phyloP scores from a whole-genome alignment of 2,113 vertebrate genomes.

The Bufo bufo region DNA sequence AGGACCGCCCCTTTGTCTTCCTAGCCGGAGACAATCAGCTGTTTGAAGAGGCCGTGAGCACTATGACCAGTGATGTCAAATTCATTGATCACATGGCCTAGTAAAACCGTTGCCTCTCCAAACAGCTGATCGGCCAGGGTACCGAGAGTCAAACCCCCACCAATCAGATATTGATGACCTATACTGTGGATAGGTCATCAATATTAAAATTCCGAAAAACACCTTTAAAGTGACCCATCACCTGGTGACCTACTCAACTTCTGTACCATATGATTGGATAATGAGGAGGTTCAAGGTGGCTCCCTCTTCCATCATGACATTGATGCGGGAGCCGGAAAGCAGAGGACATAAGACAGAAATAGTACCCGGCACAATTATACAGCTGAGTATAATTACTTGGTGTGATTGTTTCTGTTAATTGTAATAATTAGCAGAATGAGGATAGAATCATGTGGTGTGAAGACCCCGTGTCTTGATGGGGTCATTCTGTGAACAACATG shows the following conservation, averaged over 20 bases:
- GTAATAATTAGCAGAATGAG: conserved; percentile 30
- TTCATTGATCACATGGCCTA: no score
- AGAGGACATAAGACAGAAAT: neutral
- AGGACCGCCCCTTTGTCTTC: no score
- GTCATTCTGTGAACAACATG: conserved; percentile 1
- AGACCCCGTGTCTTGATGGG: neutral
- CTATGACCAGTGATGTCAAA: no score
- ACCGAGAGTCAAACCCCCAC: no score
- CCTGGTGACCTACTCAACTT: neutral
- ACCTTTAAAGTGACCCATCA: neutral
- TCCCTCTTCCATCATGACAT: neutral
- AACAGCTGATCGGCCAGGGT: no score
- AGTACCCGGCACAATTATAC: conserved; percentile 15
- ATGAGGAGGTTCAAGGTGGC: neutral
- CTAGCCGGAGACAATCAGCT: no score
- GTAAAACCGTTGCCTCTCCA: no score
- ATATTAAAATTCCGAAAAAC: no score
- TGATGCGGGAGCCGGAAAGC: neutral
- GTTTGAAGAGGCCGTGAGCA: no score
- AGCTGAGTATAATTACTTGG: neutral
- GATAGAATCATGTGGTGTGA: neutral
- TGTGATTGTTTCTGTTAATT: conserved; percentile 37
- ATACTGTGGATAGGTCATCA: no score
- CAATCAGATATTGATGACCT: no score
- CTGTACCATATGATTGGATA: neutral